Evolutionary conservation across 2,797 vertebrate species (phyloP).

Genomic region (Sebastes trivittatus): DNA sequence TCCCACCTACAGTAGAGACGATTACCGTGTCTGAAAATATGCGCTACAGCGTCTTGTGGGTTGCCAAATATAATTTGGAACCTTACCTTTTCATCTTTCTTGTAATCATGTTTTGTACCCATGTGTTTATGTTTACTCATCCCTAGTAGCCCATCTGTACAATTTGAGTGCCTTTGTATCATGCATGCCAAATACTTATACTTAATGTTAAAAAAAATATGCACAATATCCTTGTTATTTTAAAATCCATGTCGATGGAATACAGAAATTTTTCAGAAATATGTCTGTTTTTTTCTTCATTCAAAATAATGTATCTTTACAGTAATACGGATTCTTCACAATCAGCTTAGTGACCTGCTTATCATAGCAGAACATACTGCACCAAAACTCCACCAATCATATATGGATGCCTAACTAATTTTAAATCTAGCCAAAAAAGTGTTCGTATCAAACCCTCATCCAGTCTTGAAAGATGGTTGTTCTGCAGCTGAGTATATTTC

Average conservation of each 20-base stretch:
- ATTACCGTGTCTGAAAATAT: conserved; percentile 29
- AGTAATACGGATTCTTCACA: not conserved
- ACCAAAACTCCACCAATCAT: not conserved
- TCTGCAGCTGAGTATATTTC: not conserved
- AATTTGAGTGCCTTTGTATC: conserved; percentile 76
- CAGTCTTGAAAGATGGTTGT: too few species aligned
- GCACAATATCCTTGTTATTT: conserved; percentile 65
- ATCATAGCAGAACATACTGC: not conserved
- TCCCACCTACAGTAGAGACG: conserved; percentile 18
- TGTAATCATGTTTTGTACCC: conserved; percentile 46
- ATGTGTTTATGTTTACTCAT: conserved; percentile 44
- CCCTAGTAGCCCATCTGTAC: conserved; percentile 56
- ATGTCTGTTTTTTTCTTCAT: conserved; percentile 1
- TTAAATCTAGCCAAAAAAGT: too few species aligned
- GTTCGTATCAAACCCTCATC: too few species aligned
- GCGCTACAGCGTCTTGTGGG: conserved; percentile 17
- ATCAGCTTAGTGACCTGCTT: not conserved
- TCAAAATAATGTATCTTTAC: not conserved
- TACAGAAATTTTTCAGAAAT: conserved; percentile 65
- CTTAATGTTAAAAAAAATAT: conserved; percentile 48
- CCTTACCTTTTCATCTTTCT: conserved; percentile 41
- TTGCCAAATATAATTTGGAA: conserved; percentile 17
- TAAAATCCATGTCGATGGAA: conserved; percentile 55
- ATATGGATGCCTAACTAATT: not conserved
- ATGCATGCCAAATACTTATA: conserved; percentile 75